Evolutionary conservation across 2,888 invertebrate genomes (phyloP).

Genomic region (Acrobasis consociella): DNA sequence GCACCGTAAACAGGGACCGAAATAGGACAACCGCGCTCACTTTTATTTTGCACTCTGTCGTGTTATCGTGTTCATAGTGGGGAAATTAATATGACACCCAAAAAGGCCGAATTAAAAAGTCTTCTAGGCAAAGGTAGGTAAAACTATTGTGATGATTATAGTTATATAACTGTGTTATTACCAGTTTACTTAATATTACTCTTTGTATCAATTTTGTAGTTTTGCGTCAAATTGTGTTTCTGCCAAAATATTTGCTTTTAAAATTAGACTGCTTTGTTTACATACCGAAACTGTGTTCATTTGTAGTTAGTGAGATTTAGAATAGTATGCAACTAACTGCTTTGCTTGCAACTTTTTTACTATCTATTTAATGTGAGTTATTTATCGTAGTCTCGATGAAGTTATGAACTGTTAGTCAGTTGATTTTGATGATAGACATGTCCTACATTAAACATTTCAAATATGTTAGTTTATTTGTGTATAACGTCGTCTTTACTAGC

Average conservation of each 20-base stretch:
- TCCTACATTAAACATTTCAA: no score
- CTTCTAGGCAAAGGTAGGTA: constrained; percentile 55
- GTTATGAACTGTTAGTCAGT: no score
- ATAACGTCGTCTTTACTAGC: no score
- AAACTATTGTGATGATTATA: neutral
- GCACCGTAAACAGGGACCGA: constrained; percentile 73
- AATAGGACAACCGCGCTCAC: constrained; percentile 69
- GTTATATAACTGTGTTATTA: neutral
- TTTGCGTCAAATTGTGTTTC: constrained; percentile 43
- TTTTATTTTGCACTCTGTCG: constrained; percentile 62
- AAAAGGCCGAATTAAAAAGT: constrained; percentile 57
- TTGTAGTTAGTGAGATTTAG: constrained; percentile 21
- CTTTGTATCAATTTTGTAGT: constrained; percentile 27
- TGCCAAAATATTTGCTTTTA: constrained; percentile 42
- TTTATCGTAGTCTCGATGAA: constrained; percentile 22
- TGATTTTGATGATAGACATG: no score
- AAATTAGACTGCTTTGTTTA: constrained; percentile 45
- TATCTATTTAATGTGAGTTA: constrained; percentile 23
- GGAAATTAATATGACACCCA: constrained; percentile 49
- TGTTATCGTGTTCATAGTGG: constrained; percentile 35
- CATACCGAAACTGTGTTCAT: constrained; percentile 20
- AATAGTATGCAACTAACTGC: constrained; percentile 23
- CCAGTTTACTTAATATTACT: neutral
- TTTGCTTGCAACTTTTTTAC: constrained; percentile 24
- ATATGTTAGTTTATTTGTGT: no score